These are phyloP conservation scores for Pogonomyrmex barbatus DNA, from an alignment of 1,140 invertebrate genomes.

Conservation along the genomic window DNA sequence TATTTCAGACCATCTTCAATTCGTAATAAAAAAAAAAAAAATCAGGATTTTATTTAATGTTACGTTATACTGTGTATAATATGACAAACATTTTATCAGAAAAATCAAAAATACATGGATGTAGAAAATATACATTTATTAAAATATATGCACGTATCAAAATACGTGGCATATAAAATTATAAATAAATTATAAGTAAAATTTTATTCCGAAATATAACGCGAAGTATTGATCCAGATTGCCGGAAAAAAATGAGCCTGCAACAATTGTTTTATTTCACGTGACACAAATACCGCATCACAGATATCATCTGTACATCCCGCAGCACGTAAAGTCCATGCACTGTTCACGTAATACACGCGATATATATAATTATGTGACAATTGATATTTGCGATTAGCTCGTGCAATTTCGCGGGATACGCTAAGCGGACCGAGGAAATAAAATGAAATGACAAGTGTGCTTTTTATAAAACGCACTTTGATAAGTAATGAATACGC, in stretches of 20 bases:
- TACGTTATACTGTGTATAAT: not conserved
- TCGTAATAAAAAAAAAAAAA: not conserved
- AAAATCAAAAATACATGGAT: not conserved
- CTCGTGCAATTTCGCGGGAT: not conserved
- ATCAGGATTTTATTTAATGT: not conserved
- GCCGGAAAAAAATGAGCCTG: not conserved
- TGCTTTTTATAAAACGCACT: conserved; percentile 25
- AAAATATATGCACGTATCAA: not conserved
- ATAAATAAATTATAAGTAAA: conserved; percentile 23
- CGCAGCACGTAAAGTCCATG: not conserved
- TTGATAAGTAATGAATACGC: conserved; percentile 29
- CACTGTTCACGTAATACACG: not conserved
- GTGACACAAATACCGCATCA: not conserved
- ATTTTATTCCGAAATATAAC: not conserved
- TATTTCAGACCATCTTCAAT: conserved; percentile 16
- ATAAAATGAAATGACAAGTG: conserved; percentile 30
- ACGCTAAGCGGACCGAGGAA: not conserved
- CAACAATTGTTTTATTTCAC: not conserved
- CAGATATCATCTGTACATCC: not conserved
- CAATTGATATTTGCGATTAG: not conserved
- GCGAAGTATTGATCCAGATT: not conserved
- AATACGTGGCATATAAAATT: not conserved
- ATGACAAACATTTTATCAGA: not conserved
- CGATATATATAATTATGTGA: not conserved
- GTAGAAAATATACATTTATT: not conserved